These are phyloP conservation scores for Heliconius charithonia DNA, from an alignment of 2,888 invertebrate species.

Conservation along the genomic window DNA sequence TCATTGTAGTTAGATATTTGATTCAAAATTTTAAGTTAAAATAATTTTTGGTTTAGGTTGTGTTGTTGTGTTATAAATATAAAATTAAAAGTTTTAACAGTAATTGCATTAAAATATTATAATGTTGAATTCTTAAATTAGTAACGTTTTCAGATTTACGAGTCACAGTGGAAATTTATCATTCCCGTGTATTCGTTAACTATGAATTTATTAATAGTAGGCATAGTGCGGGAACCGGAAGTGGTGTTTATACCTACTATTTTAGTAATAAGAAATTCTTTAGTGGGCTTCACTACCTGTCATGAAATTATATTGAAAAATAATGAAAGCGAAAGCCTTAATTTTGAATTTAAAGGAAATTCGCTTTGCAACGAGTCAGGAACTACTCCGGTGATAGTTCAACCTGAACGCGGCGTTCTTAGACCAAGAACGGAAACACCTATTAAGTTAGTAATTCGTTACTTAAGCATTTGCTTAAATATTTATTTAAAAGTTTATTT, in stretches of 20 bases:
- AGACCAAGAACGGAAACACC: slow-evolving; percentile 73
- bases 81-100: too few species aligned
- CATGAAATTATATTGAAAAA: slow-evolving; percentile 79
- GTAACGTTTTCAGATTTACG: slow-evolving; percentile 71
- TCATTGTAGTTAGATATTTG: too few species aligned
- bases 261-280: slow-evolving; percentile 84
- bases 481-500: slow-evolving; percentile 15
- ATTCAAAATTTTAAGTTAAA: too few species aligned
- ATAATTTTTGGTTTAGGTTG: too few species aligned
- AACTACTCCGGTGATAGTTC: slow-evolving; percentile 76
- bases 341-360: slow-evolving; percentile 81
- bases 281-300: slow-evolving; percentile 81
- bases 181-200: slow-evolving; percentile 83
- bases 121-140: background rate
- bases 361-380: slow-evolving; percentile 83
- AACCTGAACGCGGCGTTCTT: slow-evolving; percentile 79
- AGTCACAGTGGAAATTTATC: slow-evolving; percentile 86
- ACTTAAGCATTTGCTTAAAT: too few species aligned
- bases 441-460: slow-evolving; percentile 74
- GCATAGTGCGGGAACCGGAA: slow-evolving; percentile 85
- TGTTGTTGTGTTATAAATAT: too few species aligned
- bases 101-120: background rate
- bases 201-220: slow-evolving; percentile 85
- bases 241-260: slow-evolving; percentile 84
- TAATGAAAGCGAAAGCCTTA: slow-evolving; percentile 78